These are phyloP conservation scores for Yasuhikotakia modesta DNA, from an alignment of 2,797 vertebrate genomes.

Conservation along the genomic window DNA sequence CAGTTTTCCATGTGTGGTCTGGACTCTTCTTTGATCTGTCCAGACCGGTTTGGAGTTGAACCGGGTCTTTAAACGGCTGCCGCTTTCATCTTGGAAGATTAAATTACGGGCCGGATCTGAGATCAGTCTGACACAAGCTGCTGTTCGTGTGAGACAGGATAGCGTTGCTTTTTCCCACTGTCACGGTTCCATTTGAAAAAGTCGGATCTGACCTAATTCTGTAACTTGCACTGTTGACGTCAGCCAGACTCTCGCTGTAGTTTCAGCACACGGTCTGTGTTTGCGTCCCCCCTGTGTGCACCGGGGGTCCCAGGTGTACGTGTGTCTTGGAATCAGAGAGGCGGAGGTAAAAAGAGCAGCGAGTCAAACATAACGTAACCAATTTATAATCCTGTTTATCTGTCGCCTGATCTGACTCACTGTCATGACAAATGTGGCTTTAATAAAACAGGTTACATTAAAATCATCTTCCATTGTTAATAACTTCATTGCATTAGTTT, in stretches of 20 bases:
- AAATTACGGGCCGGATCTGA: constrained; percentile 19
- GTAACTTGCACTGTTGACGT: constrained; percentile 27
- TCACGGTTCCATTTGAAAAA: constrained; percentile 35
- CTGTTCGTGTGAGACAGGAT: neutral
- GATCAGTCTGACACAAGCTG: constrained; percentile 3
- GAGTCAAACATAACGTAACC: neutral
- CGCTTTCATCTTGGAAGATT: constrained; percentile 19
- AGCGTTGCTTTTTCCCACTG: constrained; percentile 8
- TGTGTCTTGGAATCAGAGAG: neutral
- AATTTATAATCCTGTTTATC: constrained; percentile 1
- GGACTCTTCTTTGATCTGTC: constrained; percentile 28
- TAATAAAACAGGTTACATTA: too few relatives aligned
- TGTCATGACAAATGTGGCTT: too few relatives aligned
- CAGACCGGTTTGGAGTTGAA: constrained; percentile 17
- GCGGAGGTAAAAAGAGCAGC: neutral
- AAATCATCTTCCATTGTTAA: too few relatives aligned
- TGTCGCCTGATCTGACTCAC: neutral
- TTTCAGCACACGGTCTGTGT: neutral
- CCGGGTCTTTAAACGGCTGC: constrained; percentile 5
- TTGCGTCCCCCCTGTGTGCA: neutral
- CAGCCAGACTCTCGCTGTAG: constrained; percentile 5
- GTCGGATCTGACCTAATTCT: constrained; percentile 50
- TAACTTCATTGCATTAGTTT: too few relatives aligned
- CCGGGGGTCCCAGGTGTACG: constrained; percentile 21
- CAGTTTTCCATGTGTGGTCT: neutral